Base-by-base conservation (phyloP, 2,113 vertebrate genomes). In the Lamprotornis superbus region DNA sequence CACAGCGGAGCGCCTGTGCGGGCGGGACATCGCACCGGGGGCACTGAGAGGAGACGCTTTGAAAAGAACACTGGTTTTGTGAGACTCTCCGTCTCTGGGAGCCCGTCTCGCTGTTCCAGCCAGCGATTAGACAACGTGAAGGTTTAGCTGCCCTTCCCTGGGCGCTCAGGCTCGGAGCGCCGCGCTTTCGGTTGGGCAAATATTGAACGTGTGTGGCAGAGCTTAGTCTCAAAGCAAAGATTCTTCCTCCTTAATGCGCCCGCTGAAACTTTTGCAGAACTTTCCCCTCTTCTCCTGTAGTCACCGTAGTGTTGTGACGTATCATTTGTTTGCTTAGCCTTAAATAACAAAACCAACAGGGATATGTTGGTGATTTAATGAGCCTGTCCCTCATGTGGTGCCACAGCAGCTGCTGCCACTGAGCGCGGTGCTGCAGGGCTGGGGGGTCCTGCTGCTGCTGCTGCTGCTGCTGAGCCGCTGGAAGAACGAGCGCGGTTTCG, bases 1-100 rank as follows among this genome's bases (percentile, higher is more conserved):
- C 7, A 1, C 3, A 3, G 7, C 1, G 8, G 59, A 17, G 56
- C 27, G 2, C 5, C 11, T 3, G 18, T 13, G 59, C 3, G 23
- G 42, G 30, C 25, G 25, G 50, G 42, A 44, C 42, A 18, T 19
- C 42, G 42, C 42, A 18, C 17, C 42, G 42, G 50, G 33, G 15
- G 33, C 47, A 9, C 23, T 20, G 0, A 0, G 27, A 6, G 10
- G 19, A 46, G 20, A 9, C 2, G 0, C 12, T 63, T 63, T 0
- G 30, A 12, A n/a, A 6, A 2, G 47, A 86, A 23, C 25, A 0
- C 33, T 10, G 11, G 1, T 15, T 23, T 10, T 10, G 30, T 6
- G 60, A 16, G 22, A 2, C 9, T 39, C 25, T 3, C 2, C 11
- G 23, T 17, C 19, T 37, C 27, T 1, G 5, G 47, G 9, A 23